Base-by-base conservation (phyloP, 2,113 vertebrate species). In the Limnothrissa miodon region DNA sequence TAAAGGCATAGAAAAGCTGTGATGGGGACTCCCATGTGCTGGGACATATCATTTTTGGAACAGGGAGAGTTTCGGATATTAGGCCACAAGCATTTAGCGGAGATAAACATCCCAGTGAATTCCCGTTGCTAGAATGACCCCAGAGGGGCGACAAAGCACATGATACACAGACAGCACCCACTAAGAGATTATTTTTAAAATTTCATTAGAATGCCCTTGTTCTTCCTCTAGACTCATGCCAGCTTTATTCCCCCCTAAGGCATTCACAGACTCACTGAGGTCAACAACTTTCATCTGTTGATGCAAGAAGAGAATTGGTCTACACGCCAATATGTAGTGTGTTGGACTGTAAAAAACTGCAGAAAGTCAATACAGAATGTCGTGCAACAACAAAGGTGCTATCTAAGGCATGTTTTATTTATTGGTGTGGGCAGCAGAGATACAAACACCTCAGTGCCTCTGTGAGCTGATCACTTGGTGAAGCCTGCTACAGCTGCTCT, bases 131-230 rank as follows among this genome's bases (percentile, higher is more conserved):
- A 10, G 59, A 66, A 66, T 33, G 29, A 33, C 59, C 25, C 7
- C 1, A 25, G 13, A 11, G 59, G 25, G 59, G 29, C 25, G 11
- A 66, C 13, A 33, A n/a, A 66, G 25, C 59, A 25, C 59, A 66
- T 66, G 59, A 66, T 66, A n/a, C 59, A 66, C n/a, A 66, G 59
- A 66, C n/a, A 29, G 59, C 59, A 33, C 29, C 59, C 29, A 8
- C 25, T 66, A 10, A 66, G 59, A 66, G 59, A 66, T 66, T 66
- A 66, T 66, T 66, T 66, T 66, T 15, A 29, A 66, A 66, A 66
- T 66, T 66, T 66, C 59, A 66, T 66, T 66, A 66, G 2, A 66
- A 66, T 29, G 59, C 59, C 59, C 59, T 66, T 66, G 59, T 66
- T 66, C 59, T 66, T 66, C 59, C 59, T 66, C 8, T 15, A 15